phyloP scores from a whole-genome alignment of 2,797 vertebrate species.

The Danionella dracula region DNA sequence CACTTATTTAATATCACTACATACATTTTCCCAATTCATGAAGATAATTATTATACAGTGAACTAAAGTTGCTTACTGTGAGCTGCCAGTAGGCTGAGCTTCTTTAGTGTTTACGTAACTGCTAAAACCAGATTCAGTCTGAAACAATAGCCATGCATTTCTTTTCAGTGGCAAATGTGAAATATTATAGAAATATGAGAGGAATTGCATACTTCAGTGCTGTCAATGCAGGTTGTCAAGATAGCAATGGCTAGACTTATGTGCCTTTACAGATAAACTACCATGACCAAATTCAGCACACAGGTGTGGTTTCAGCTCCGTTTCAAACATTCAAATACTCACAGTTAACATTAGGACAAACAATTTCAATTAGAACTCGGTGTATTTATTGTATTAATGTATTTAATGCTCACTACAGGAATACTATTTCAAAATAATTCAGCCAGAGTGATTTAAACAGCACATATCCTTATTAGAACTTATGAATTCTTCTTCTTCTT shows the following conservation, averaged over 20 bases:
- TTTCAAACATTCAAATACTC: not conserved
- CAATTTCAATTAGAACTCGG: no score
- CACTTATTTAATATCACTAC: no score
- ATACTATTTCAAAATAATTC: no score
- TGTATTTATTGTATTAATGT: no score
- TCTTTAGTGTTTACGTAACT: not conserved
- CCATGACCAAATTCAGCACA: not conserved
- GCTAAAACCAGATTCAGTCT: slow-evolving; percentile 6
- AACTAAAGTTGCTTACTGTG: no score
- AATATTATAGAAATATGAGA: not conserved
- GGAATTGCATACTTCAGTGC: slow-evolving; percentile 2
- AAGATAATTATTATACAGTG: no score
- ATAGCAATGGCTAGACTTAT: not conserved
- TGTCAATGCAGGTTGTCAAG: slow-evolving; percentile 6
- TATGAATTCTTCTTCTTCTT: no score
- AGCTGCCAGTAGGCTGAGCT: no score
- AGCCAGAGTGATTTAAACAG: no score
- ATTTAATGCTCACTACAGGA: no score
- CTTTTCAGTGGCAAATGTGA: not conserved
- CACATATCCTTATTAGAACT: no score
- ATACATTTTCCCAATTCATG: no score
- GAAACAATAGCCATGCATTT: not conserved
- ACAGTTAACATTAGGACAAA: not conserved
- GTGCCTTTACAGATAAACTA: not conserved
- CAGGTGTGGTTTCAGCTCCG: not conserved